Evolutionary conservation across 2,113 vertebrate species (phyloP).

Genomic region (Sebastes schlegelii): DNA sequence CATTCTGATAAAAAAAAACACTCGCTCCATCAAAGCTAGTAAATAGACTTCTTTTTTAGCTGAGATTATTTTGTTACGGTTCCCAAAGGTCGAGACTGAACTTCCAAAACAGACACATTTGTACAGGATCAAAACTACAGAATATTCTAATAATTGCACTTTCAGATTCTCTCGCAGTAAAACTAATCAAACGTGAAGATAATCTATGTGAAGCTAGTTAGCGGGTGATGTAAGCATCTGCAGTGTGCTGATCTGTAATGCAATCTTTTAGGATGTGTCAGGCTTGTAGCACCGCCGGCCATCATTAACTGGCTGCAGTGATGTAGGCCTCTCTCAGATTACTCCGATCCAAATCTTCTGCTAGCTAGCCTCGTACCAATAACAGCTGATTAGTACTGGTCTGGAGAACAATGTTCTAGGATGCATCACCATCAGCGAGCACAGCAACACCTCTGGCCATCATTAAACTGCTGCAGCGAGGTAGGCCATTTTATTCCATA

Average conservation of each 20-base stretch:
- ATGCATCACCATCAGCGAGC: conserved; percentile 66
- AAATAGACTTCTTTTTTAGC: neutral
- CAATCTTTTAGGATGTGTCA: conserved; percentile 59
- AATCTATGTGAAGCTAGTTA: conserved; percentile 25
- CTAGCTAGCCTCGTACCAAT: conserved; percentile 56
- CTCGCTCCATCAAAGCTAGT: neutral
- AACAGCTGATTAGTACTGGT: conserved; percentile 75
- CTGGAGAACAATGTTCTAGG: conserved; percentile 71
- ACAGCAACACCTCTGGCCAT: conserved; percentile 72
- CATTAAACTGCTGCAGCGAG: conserved; percentile 67
- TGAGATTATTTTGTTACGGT: neutral
- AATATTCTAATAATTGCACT: conserved; percentile 17
- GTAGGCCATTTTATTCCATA: conserved; percentile 54
- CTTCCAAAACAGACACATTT: neutral
- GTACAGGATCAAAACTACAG: neutral
- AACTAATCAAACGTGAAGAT: conserved; percentile 36
- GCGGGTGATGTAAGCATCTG: conserved; percentile 48
- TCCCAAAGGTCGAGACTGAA: neutral
- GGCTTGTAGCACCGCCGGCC: conserved; percentile 65
- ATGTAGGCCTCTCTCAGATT: conserved; percentile 43
- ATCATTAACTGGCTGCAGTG: conserved; percentile 66
- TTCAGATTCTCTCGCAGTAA: neutral
- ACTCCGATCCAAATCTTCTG: conserved; percentile 51
- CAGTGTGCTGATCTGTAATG: conserved; percentile 50
- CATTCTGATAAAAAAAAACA: conserved; percentile 2